phyloP scores from a whole-genome alignment of 2,888 invertebrate species.

The Conistra vaccinii region DNA sequence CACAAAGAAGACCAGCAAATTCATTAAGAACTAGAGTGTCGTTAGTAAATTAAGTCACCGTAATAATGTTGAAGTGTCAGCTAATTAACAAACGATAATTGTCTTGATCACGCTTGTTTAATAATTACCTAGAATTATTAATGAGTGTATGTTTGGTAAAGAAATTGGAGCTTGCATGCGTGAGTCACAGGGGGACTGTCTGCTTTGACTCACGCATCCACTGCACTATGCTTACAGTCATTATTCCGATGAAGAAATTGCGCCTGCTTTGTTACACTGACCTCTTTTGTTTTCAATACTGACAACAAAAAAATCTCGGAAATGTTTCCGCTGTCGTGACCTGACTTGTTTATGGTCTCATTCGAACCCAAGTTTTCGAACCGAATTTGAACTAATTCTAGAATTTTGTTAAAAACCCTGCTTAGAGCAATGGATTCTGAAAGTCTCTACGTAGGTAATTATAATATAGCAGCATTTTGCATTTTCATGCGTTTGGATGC shows the following conservation, averaged over 20 bases:
- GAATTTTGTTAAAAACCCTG: background rate
- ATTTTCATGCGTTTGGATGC: no score
- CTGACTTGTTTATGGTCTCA: background rate
- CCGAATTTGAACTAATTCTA: background rate
- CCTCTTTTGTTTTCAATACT: slow-evolving; percentile 54
- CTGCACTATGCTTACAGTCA: slow-evolving; percentile 56
- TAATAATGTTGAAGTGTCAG: slow-evolving; percentile 29
- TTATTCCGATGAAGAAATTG: slow-evolving; percentile 57
- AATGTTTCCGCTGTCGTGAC: slow-evolving; percentile 17
- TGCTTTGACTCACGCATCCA: slow-evolving; percentile 62
- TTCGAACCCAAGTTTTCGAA: background rate
- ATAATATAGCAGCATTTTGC: no score
- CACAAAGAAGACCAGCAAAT: background rate
- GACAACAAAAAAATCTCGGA: slow-evolving; percentile 44
- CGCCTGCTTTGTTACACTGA: slow-evolving; percentile 58
- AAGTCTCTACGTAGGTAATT: no score
- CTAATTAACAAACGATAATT: slow-evolving; percentile 35
- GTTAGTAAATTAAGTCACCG: slow-evolving; percentile 38
- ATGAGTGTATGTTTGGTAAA: slow-evolving; percentile 64
- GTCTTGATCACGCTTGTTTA: slow-evolving; percentile 48
- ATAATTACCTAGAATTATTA: slow-evolving; percentile 62
- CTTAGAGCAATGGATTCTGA: background rate
- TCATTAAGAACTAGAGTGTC: background rate
- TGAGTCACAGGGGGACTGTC: slow-evolving; percentile 59
- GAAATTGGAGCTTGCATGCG: slow-evolving; percentile 64